A percentile compares a stretch with the other conserved stretches of the same genome.
These are phyloP conservation scores for Pheosia gnoma DNA, from an alignment of 2,888 invertebrate species.

Conservation along the genomic window DNA sequence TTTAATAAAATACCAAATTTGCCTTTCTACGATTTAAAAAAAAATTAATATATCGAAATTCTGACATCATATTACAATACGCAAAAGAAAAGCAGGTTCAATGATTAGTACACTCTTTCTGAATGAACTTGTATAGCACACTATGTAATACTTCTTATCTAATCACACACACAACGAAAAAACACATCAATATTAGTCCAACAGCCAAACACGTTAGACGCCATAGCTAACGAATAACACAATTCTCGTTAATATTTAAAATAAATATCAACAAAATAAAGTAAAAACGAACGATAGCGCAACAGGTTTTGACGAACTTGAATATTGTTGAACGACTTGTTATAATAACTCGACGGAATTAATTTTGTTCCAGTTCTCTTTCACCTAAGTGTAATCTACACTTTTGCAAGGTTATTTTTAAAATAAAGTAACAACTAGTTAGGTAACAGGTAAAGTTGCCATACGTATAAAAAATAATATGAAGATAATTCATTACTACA, in stretches of 20 bases:
- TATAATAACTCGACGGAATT: too few species aligned
- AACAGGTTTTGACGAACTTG: not conserved
- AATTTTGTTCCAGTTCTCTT: too few species aligned
- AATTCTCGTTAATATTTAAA: slow-evolving; percentile 1
- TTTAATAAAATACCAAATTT: too few species aligned
- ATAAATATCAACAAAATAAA: not conserved
- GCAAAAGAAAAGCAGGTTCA: too few species aligned
- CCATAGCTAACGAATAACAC: not conserved
- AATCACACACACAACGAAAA: not conserved
- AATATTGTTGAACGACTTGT: not conserved
- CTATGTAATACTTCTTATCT: not conserved
- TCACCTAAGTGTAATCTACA: too few species aligned
- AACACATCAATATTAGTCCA: not conserved
- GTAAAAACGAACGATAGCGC: not conserved
- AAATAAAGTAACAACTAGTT: not conserved
- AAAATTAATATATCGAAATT: too few species aligned
- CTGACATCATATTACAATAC: too few species aligned
- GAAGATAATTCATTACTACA: too few species aligned
- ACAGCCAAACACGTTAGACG: not conserved
- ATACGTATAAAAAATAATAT: not conserved
- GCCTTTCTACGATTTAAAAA: too few species aligned
- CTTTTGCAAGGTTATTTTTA: too few species aligned
- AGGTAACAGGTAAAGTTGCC: slow-evolving; percentile 1
- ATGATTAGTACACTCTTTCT: too few species aligned
- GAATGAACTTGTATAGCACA: too few species aligned